A percentile compares a stretch with the other conserved stretches of the same genome.
phyloP scores from a whole-genome alignment of 2,113 vertebrate species.

The Anarhynchus alexandrinus region DNA sequence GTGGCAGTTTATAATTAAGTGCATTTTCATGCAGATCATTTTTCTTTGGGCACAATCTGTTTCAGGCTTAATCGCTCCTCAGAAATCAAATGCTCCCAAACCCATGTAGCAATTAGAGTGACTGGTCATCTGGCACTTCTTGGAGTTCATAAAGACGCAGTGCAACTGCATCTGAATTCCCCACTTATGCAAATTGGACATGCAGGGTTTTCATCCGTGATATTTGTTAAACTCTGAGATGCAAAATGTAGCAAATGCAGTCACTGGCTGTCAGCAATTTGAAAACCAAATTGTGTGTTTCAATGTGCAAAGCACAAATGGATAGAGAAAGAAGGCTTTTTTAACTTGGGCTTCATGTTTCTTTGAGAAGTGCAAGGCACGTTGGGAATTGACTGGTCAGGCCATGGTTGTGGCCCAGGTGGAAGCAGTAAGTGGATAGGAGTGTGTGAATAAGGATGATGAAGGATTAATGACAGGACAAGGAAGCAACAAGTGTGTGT shows the following conservation, averaged over 20 bases:
- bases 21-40: slow-evolving; percentile 48
- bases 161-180: neutral
- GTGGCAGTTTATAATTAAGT: slow-evolving; percentile 46
- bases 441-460: neutral
- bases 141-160: neutral
- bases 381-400: neutral
- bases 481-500: neutral
- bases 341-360: neutral
- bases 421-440: neutral
- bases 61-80: slow-evolving; percentile 18
- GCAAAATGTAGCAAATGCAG: neutral
- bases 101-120: neutral
- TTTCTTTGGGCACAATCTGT: slow-evolving; percentile 22
- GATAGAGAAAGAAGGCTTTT: neutral
- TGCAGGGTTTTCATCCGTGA: neutral
- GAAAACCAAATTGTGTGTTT: neutral
- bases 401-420: neutral
- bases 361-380: neutral
- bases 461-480: neutral
- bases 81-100: slow-evolving; percentile 29
- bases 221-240: neutral
- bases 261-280: neutral
- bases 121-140: slow-evolving; percentile 16
- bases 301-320: neutral
- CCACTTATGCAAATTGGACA: neutral